Base-by-base conservation (phyloP, 2,113 vertebrate species). In the Halichoerus grypus region DNA sequence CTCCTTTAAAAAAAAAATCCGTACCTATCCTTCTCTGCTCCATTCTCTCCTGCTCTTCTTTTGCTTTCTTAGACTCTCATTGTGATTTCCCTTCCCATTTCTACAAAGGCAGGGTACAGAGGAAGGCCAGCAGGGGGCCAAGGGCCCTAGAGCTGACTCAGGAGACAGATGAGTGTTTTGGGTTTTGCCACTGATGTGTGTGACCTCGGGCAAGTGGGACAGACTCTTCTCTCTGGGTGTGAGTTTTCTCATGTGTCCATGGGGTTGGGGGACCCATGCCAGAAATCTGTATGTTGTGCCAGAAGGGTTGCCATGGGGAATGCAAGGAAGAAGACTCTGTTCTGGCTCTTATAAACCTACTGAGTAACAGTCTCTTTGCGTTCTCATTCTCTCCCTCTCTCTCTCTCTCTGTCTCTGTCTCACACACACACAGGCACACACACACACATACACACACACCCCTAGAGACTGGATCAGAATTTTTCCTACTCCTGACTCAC, bases 81-180 rank as follows among this genome's bases (percentile, higher is more conserved):
- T 72, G 63, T 42, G 33, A 3, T 77, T 65, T 77, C 51, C 67
- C 82, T 84, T 53, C 91, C 87, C 39, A 2, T 55, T 53, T 76
- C 49, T 91, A 36, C 91, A 87, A 53, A 81, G 74, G 49, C 74
- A 83, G 91, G 87, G 59, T 57, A 28, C 15, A 83, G 91, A 69
- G 87, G 76, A 55, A 95, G 92, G 76, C 82, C 94, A 55, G 65
- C 94, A 92, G 88, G 88, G 88, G 92, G 92, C 96, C 77, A 84
- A 92, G 94, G 77, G 82, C 88, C 1, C 71, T 1, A 3, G 83
- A 4, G 53, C 77, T 51, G 46, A 46, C 10, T 15, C 83, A 1
- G 82, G 82, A 51, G 39, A 22, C 24, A 9, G 71, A 67, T 0
- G 61, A 63, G 16, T 28, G 4, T 16, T 46, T 21, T 71, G 87